Percentiles rank a stretch among this genome's conserved stretches.
Conservation (phyloP, 2,113 vertebrate genomes). For the Catagonus wagneri region DNA sequence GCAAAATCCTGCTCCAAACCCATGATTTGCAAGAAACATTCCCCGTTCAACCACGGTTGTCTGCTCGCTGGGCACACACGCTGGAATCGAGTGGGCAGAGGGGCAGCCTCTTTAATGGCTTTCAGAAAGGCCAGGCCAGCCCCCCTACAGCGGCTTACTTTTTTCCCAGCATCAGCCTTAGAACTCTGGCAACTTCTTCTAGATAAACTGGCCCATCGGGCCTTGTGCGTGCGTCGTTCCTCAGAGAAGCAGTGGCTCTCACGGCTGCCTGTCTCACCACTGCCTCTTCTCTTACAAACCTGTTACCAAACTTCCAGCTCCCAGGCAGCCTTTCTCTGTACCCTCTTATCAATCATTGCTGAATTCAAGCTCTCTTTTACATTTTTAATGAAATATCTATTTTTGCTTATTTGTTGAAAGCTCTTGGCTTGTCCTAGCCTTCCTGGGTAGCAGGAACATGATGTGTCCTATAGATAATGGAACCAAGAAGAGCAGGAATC, state of each 20-base stretch:
- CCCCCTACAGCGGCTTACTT: background rate
- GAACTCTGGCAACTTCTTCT: background rate
- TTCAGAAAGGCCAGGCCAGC: constrained; percentile 30
- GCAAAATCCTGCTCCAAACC: constrained; percentile 35
- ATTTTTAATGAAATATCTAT: background rate
- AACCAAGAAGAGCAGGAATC: background rate
- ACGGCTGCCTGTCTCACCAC: background rate
- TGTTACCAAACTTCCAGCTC: accelerated
- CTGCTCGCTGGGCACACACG: background rate
- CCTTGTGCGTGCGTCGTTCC: background rate
- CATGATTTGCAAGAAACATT: background rate
- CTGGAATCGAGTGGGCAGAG: background rate
- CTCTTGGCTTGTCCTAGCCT: background rate
- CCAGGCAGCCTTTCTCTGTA: background rate
- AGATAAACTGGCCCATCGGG: background rate
- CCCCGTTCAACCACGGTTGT: background rate
- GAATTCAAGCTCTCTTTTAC: background rate
- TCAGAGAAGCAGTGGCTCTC: background rate
- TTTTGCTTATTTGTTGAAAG: background rate
- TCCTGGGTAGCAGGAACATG: background rate
- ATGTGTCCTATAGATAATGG: background rate
- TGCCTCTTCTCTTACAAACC: background rate
- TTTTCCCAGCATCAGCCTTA: background rate
- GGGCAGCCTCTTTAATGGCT: background rate
- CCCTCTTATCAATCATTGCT: accelerated